Evolutionary conservation across 1,140 invertebrate species (phyloP).

Genomic region (Aphelenchoides besseyi): DNA sequence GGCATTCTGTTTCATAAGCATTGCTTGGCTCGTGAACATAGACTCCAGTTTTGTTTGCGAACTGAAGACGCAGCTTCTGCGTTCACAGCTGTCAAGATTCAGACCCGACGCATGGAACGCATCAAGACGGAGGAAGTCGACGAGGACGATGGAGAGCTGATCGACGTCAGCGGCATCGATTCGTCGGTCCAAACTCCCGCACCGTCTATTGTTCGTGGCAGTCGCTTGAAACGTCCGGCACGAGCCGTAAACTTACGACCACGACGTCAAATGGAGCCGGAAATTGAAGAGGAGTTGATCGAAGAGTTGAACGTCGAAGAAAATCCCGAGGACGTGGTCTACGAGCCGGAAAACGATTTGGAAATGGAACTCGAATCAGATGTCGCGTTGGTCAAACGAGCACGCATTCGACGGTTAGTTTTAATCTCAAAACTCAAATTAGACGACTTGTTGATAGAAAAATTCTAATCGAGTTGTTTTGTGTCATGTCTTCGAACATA

Average conservation of each 20-base stretch:
- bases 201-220: background rate
- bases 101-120: background rate
- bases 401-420: background rate
- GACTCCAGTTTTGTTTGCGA: background rate
- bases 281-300: constrained; percentile 3
- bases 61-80: background rate
- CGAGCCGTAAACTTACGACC: background rate
- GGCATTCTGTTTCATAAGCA: background rate
- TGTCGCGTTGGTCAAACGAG: background rate
- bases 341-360: background rate
- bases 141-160: background rate
- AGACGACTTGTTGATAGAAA: background rate
- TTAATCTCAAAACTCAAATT: background rate
- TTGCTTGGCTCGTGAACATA: too few relatives aligned
- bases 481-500: background rate
- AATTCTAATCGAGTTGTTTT: background rate
- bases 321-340: background rate
- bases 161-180: constrained; percentile 3
- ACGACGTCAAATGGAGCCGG: background rate
- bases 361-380: constrained; percentile 1
- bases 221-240: background rate
- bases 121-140: background rate
- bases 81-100: background rate
- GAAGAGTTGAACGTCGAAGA: constrained; percentile 1
- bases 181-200: background rate